phyloP scores from a whole-genome alignment of 2,888 invertebrate species.

The Mythimna albipuncta region DNA sequence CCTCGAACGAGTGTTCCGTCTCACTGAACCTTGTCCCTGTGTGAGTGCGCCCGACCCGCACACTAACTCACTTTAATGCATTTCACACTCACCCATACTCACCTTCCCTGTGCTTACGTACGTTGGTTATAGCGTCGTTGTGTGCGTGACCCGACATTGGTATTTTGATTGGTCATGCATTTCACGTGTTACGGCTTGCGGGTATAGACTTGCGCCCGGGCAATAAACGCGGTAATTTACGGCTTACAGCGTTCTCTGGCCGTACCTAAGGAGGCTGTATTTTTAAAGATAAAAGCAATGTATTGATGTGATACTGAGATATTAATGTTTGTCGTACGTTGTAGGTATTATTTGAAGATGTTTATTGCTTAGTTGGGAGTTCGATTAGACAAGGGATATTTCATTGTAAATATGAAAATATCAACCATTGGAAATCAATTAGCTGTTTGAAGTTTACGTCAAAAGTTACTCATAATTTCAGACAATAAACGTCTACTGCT shows the following conservation, averaged over 20 bases:
- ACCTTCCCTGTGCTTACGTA: slow-evolving; percentile 47
- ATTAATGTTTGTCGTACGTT: slow-evolving; percentile 1
- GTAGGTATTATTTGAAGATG: slow-evolving; percentile 33
- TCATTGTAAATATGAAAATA: not conserved
- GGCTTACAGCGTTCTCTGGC: slow-evolving; percentile 74
- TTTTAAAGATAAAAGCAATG: slow-evolving; percentile 76
- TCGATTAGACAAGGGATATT: not conserved
- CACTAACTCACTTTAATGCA: slow-evolving; percentile 75
- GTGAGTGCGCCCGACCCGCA: slow-evolving; percentile 72
- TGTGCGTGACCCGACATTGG: slow-evolving; percentile 87
- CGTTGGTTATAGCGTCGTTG: slow-evolving; percentile 54
- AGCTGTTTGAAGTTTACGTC: not conserved
- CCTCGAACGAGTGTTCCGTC: slow-evolving; percentile 89
- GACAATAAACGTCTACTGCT: too few species aligned
- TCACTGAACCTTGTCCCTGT: slow-evolving; percentile 79
- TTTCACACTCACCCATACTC: slow-evolving; percentile 73
- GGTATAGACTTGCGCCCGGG: slow-evolving; percentile 81
- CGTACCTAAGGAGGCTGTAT: slow-evolving; percentile 81
- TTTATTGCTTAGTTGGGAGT: slow-evolving; percentile 10
- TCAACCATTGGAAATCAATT: not conserved
- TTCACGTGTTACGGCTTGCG: slow-evolving; percentile 88
- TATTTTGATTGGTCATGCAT: slow-evolving; percentile 91
- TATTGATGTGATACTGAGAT: slow-evolving; percentile 41
- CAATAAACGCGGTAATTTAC: slow-evolving; percentile 88
- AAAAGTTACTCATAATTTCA: too few species aligned